These are phyloP conservation scores for Tetramorium simillimum DNA, from an alignment of 1,140 invertebrate species.

Conservation along the genomic window DNA sequence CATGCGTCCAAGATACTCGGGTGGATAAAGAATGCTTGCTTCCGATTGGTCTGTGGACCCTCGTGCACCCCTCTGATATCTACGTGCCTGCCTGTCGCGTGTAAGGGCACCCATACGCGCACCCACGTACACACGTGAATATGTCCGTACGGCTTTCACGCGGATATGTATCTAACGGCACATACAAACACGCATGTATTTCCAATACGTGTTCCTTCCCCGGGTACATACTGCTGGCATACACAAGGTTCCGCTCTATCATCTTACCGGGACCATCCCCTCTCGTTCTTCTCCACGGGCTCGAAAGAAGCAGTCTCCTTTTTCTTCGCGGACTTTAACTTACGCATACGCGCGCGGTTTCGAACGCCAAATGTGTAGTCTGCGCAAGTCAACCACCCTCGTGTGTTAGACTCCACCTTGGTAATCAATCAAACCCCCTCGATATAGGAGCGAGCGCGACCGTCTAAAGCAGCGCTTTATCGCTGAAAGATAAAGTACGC, in stretches of 20 bases:
- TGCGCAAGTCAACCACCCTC: constrained; percentile 76
- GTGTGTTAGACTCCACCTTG: constrained; percentile 80
- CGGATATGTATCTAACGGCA: constrained; percentile 43
- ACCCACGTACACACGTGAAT: constrained; percentile 26
- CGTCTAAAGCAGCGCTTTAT: constrained; percentile 67
- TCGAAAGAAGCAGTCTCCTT: constrained; percentile 49
- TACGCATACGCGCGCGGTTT: constrained; percentile 46
- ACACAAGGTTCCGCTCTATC: constrained; percentile 13
- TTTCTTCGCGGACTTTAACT: constrained; percentile 53
- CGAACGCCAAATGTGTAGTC: constrained; percentile 64
- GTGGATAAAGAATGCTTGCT: constrained; percentile 83
- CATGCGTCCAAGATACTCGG: constrained; percentile 80
- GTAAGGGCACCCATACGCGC: constrained; percentile 44
- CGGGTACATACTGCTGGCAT: neutral
- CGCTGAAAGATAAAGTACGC: constrained; percentile 66
- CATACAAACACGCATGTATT: constrained; percentile 22
- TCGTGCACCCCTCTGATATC: constrained; percentile 62
- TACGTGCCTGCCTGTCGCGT: constrained; percentile 50
- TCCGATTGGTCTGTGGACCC: constrained; percentile 83
- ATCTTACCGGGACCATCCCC: constrained; percentile 50
- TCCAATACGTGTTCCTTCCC: neutral
- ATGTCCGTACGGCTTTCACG: constrained; percentile 57
- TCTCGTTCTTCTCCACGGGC: neutral
- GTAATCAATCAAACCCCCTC: constrained; percentile 80
- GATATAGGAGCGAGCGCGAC: constrained; percentile 46